Base-by-base conservation (phyloP, 2,113 vertebrate genomes). In the Coreoperca whiteheadi region DNA sequence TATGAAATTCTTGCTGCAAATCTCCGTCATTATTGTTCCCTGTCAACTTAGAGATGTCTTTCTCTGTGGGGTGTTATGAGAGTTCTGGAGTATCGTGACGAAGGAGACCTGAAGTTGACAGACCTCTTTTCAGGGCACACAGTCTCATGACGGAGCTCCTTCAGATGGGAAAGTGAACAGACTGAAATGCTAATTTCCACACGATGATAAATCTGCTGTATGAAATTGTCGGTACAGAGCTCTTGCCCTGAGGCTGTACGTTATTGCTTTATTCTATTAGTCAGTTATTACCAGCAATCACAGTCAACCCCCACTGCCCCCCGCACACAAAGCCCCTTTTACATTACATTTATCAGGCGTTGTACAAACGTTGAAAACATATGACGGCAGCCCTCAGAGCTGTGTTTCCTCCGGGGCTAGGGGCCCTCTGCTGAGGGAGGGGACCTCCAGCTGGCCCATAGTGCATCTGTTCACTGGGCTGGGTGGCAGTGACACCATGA, bases 221-320 rank as follows among this genome's bases (percentile, higher is more conserved):
- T 94, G 94, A 94, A 95, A 94, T 94, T 90, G 92, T 94, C 91
- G 91, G 94, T 91, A 92, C 88, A 81, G 92, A 87, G 90, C 92
- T 87, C 78, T 92, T n/a, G 89, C 92, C 95, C 92, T 1, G 88
- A 95, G 95, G 96, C 95, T 71, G 74, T 84, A 75, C 89, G 41
- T 95, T 95, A 95, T 96, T 95, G 94, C 94, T 95, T 96, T 95
- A 96, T 96, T 96, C 95, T 96, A 96, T 96, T 96, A 96, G 93
- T 93, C 94, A 93, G 94, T 96, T 96, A 96, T 95, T 96, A 95
- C 93, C 92, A 94, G 95, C 94, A 93, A 95, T 96, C 95, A 94
- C 91, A 93, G 93, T 94, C 88, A 89, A 90, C 92, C 87, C 89
- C 88, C 92, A 88, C 85, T 84, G 73, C 87, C 89, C 79, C 79